A percentile compares a stretch with the other conserved stretches of the same genome.
Conservation (phyloP, 2,113 vertebrate species). For the crab-eating macaque (Macaca fascicularis) region DNA sequence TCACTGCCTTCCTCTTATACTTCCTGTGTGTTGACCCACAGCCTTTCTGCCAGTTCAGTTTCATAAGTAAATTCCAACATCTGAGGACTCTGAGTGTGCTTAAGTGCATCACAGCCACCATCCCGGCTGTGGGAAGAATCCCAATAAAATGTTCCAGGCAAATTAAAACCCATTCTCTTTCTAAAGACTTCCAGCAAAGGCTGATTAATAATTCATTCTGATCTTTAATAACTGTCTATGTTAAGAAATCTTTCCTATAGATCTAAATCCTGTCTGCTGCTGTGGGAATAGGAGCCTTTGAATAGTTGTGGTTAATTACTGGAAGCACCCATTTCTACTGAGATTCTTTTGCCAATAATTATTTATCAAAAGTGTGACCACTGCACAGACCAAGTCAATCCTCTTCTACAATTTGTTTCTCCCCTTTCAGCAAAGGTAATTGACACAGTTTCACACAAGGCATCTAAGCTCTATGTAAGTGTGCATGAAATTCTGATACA, state of each 20-base stretch:
- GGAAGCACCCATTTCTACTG: background rate
- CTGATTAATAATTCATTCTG: slow-evolving; percentile 34
- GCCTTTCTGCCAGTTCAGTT: background rate
- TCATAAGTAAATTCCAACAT: background rate
- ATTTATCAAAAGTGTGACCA: background rate
- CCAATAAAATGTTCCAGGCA: slow-evolving; percentile 5
- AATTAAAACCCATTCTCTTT: slow-evolving; percentile 38
- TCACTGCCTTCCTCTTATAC: accelerated
- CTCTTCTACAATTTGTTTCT: background rate
- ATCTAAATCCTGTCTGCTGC: background rate
- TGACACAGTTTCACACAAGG: no score
- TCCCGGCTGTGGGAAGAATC: background rate
- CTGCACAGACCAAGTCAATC: background rate
- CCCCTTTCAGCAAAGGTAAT: background rate
- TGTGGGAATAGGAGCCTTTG: no score
- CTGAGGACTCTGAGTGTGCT: background rate
- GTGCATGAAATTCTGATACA: background rate
- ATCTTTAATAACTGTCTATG: background rate
- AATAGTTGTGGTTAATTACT: no score
- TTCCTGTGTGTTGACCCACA: background rate
- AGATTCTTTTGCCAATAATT: background rate
- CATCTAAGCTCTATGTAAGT: accelerated
- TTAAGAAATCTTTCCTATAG: background rate
- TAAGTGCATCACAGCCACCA: background rate
- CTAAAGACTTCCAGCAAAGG: background rate